A percentile compares a stretch with the other conserved stretches of the same genome.
Evolutionary conservation across 2,797 vertebrate species (phyloP).

Genomic region (Fratercula arctica): DNA sequence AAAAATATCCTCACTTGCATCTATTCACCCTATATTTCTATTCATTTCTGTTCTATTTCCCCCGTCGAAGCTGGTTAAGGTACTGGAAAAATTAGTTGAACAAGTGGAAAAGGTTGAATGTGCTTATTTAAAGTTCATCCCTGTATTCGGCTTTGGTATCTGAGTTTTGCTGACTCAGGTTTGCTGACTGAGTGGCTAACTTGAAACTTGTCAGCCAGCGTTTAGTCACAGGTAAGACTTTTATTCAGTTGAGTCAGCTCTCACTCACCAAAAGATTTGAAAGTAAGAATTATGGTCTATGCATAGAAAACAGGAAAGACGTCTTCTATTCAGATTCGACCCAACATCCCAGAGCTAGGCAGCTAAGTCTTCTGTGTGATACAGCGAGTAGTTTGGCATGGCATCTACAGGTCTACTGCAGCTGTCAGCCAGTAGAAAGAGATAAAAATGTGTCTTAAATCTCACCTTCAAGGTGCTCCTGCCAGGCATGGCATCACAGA

Average conservation of each 20-base stretch:
- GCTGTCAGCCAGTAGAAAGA: neutral
- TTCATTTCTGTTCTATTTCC: neutral
- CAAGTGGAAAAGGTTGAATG: neutral
- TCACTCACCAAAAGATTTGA: neutral
- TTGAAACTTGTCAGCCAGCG: neutral
- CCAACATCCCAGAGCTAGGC: neutral
- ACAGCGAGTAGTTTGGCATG: neutral
- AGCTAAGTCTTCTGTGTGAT: neutral
- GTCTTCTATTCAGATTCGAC: neutral
- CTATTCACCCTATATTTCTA: neutral
- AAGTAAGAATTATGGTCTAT: neutral
- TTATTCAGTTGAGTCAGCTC: neutral
- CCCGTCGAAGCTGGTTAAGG: neutral
- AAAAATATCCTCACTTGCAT: neutral
- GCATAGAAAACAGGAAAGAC: neutral
- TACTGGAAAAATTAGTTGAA: neutral
- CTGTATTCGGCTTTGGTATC: neutral
- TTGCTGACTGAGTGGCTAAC: neutral
- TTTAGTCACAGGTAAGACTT: slow-evolving; percentile 23
- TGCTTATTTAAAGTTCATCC: neutral
- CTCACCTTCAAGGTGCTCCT: neutral
- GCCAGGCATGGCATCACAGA: neutral
- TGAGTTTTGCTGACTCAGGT: neutral
- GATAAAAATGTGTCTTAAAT: neutral
- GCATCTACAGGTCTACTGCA: neutral